phyloP scores from a whole-genome alignment of 23 tunicate species.

The Corella eumyota region DNA sequence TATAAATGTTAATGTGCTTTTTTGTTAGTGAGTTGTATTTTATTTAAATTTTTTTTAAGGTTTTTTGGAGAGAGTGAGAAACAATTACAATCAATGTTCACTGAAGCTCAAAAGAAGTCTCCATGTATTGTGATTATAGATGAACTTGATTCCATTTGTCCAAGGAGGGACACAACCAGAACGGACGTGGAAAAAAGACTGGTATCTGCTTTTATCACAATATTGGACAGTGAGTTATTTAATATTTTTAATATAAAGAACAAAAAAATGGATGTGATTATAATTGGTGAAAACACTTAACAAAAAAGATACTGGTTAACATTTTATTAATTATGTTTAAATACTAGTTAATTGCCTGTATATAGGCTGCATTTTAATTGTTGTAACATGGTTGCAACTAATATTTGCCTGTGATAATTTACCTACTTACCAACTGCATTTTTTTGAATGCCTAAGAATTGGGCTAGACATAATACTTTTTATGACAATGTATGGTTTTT shows the following conservation, averaged over 20 bases:
- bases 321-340: too few relatives aligned
- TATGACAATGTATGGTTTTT: too few relatives aligned
- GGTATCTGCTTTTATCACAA: conserved; percentile 41
- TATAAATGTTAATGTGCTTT: neutral
- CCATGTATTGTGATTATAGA: conserved; percentile 60
- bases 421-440: too few relatives aligned
- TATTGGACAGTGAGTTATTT: conserved; percentile 31
- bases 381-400: too few relatives aligned
- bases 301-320: too few relatives aligned
- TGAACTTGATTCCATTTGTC: conserved; percentile 63
- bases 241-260: neutral
- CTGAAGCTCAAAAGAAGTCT: conserved; percentile 21
- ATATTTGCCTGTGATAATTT: too few relatives aligned
- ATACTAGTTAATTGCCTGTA: too few relatives aligned
- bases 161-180: conserved; percentile 31
- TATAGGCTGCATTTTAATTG: too few relatives aligned
- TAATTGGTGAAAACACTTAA: too few relatives aligned
- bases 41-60: conserved; percentile 1
- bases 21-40: neutral
- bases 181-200: conserved; percentile 57
- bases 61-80: conserved; percentile 60
- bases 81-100: conserved; percentile 31
- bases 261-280: too few relatives aligned
- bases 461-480: too few relatives aligned
- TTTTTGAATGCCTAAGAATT: too few relatives aligned